Evolutionary conservation across 2,888 invertebrate species (phyloP), one percentile per base, ranked within the genome.

Genomic region (Synanthedon andrenaeformis): DNA sequence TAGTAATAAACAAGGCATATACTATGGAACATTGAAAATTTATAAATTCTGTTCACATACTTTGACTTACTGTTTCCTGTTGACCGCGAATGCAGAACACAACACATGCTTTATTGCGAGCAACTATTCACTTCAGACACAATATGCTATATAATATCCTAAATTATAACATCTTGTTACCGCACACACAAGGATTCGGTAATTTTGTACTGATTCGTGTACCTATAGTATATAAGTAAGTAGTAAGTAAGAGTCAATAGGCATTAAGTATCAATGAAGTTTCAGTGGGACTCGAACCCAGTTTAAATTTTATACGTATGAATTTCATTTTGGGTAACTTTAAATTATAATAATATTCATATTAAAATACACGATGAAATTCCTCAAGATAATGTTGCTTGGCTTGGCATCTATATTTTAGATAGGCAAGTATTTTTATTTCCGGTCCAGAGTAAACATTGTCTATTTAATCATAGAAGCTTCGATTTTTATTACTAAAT

Each of bases 21-120:
- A 73, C 66, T 59, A 74, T 74, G 65, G 63, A 65, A 71, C 71
- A 71, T 72, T 73, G 71, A 79, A 67, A 66, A 65, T 70, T 69
- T 69, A 74, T 58, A 62, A 64, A 68, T 74, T 66, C 61, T 70
- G 73, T 75, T 71, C 72, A 85, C 86, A 82, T 86, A 86, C 86
- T 80, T 83, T 82, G 82, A 92, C 92, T 92, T 92, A 92, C 92
- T 92, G 91, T 90, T 92, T 92, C 92, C 92, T 92, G 91, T 87
- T 84, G 89, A 88, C 69, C 71, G 88, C 80, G 90, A 82, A 88
- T 85, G 85, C 85, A 75, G 81, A 80, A 86, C 86, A 86, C 80
- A 85, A 83, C 78, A 86, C 86, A 86, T 86, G 86, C 86, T 86
- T 86, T 78, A 74, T 82, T 70, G 78, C 82, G 78, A 74, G 74